phyloP scores from a whole-genome alignment of 2,113 vertebrate genomes.

The Forbesichthys papilliferus region DNA sequence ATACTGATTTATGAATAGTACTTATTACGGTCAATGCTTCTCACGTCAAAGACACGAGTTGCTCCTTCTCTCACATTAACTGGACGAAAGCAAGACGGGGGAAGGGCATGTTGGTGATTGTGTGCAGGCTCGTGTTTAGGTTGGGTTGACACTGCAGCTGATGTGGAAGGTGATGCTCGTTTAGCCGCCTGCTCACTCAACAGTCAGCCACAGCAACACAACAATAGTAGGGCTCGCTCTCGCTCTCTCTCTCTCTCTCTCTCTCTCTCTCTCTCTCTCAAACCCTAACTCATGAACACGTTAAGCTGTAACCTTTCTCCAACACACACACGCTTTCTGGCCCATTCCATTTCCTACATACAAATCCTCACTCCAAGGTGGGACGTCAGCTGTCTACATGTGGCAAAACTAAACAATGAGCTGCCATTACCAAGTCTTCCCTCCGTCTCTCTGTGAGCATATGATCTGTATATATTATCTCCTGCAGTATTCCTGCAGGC shows the following conservation, averaged over 20 bases:
- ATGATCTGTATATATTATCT: too few relatives aligned
- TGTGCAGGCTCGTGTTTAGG: conserved; percentile 46
- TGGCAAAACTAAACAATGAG: conserved; percentile 34
- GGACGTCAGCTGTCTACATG: conserved; percentile 18
- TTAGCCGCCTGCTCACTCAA: conserved; percentile 59
- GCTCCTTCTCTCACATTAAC: too few relatives aligned
- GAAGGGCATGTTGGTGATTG: conserved; percentile 7
- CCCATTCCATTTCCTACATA: too few relatives aligned
- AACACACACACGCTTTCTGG: neutral
- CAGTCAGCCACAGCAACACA: conserved; percentile 34
- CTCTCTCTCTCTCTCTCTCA: too few relatives aligned
- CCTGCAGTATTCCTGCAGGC: too few relatives aligned
- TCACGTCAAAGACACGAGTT: neutral
- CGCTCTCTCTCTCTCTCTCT: neutral
- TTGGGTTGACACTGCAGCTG: conserved; percentile 30
- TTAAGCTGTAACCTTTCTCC: conserved; percentile 1
- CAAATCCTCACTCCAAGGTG: too few relatives aligned
- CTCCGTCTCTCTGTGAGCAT: neutral
- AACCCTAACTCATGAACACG: neutral
- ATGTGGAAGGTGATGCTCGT: conserved; percentile 61
- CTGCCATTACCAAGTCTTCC: conserved; percentile 12
- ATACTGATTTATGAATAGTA: too few relatives aligned
- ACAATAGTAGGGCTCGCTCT: conserved; percentile 36
- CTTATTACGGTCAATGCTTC: too few relatives aligned
- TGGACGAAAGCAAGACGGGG: too few relatives aligned